These are phyloP conservation scores for Physella acuta DNA, from an alignment of 1,140 invertebrate species.

Conservation along the genomic window DNA sequence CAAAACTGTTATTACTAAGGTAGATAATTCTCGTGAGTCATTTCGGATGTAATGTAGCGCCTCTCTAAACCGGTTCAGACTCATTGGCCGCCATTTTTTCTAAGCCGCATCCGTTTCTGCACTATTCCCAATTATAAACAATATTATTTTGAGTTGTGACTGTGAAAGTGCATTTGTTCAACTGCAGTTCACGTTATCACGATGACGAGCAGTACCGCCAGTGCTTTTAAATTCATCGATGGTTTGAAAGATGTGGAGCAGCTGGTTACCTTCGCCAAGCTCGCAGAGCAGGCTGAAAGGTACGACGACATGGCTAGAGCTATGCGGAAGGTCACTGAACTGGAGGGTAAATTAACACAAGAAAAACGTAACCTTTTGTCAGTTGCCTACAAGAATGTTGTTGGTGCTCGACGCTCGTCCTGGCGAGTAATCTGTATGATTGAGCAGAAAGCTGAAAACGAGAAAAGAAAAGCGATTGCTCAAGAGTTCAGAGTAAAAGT, in stretches of 20 bases:
- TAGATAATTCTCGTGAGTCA: neutral
- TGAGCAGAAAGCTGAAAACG: constrained; percentile 81
- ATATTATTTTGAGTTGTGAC: neutral
- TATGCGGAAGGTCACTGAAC: constrained; percentile 41
- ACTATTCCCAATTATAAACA: too few relatives aligned
- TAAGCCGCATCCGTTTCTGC: constrained; percentile 10
- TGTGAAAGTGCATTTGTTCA: constrained; percentile 6
- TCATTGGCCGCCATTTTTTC: constrained; percentile 16
- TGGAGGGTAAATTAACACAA: constrained; percentile 37
- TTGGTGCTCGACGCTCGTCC: constrained; percentile 91
- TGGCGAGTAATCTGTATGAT: constrained; percentile 98
- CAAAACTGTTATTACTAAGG: neutral
- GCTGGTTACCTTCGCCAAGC: constrained; percentile 38
- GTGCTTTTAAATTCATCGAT: constrained; percentile 24
- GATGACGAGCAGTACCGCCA: constrained; percentile 11
- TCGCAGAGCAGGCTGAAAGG: constrained; percentile 48
- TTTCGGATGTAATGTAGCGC: neutral
- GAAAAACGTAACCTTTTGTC: constrained; percentile 92
- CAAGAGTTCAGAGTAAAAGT: constrained; percentile 88
- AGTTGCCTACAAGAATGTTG: constrained; percentile 99
- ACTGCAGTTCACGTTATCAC: constrained; percentile 7
- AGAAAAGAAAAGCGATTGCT: constrained; percentile 79
- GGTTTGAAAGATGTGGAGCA: constrained; percentile 29
- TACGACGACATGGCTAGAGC: constrained; percentile 50
- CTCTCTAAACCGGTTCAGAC: constrained; percentile 11